phyloP scores from a whole-genome alignment of 1,140 invertebrate species.

The Euborellia annulipes region DNA sequence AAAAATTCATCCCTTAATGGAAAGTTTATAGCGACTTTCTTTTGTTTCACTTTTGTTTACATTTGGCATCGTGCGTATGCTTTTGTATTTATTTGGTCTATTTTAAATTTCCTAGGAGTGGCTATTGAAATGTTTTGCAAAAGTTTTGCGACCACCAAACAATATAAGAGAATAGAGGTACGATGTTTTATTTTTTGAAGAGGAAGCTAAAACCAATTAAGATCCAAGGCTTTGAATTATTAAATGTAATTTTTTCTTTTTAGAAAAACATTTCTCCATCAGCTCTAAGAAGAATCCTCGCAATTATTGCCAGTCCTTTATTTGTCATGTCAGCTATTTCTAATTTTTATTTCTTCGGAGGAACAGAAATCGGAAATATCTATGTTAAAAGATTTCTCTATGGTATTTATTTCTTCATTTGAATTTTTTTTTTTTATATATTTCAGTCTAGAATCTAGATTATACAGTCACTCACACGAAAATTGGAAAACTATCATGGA shows the following conservation, averaged over 20 bases:
- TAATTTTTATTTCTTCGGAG: constrained; percentile 75
- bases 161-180: constrained; percentile 16
- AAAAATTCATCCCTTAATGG: constrained; percentile 28
- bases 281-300: constrained; percentile 40
- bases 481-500: too few relatives aligned
- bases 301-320: constrained; percentile 47
- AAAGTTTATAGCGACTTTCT: constrained; percentile 54
- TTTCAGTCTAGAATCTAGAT: too few relatives aligned
- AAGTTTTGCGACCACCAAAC: constrained; percentile 20
- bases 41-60: constrained; percentile 74
- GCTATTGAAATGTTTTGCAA: constrained; percentile 46
- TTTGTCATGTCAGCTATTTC: constrained; percentile 61
- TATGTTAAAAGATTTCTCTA: constrained; percentile 35
- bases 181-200: too few relatives aligned
- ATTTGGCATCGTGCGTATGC: constrained; percentile 74
- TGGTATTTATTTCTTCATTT: constrained; percentile 27
- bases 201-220: constrained; percentile 4
- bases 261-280: constrained; percentile 24
- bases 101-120: constrained; percentile 65
- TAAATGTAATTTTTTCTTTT: constrained; percentile 11
- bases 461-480: too few relatives aligned
- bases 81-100: constrained; percentile 69
- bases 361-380: constrained; percentile 47
- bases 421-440: too few relatives aligned
- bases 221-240: neutral